phyloP scores from a whole-genome alignment of 2,113 vertebrate genomes.

The Anolis carolinensis region DNA sequence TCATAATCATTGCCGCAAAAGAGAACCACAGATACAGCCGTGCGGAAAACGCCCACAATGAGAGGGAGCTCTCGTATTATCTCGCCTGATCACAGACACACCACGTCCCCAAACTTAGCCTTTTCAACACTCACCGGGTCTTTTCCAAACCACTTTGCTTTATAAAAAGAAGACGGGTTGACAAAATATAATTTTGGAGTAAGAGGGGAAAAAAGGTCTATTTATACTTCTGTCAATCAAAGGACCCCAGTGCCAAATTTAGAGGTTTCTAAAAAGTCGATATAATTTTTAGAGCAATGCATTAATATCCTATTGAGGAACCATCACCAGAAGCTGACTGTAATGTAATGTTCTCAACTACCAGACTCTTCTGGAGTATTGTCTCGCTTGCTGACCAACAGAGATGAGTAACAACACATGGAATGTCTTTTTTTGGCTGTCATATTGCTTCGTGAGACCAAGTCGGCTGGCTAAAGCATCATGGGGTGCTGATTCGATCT shows the following conservation, averaged over 20 bases:
- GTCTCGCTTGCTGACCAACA: too few relatives aligned
- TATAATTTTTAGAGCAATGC: too few relatives aligned
- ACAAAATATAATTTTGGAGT: conserved; percentile 5
- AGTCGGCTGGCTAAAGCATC: too few relatives aligned
- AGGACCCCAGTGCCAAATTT: rapidly evolving
- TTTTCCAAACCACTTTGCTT: conserved; percentile 1
- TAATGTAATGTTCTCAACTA: too few relatives aligned
- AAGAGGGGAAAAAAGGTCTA: background rate
- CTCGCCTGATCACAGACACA: background rate
- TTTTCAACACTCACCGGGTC: conserved; percentile 8
- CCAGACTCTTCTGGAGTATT: too few relatives aligned
- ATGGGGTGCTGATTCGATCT: too few relatives aligned
- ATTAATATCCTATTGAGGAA: too few relatives aligned
- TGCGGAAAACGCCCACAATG: background rate
- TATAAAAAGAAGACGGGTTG: conserved; percentile 23
- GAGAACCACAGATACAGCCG: conserved; percentile 20
- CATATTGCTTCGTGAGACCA: too few relatives aligned
- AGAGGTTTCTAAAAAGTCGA: too few relatives aligned
- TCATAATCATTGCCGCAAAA: conserved; percentile 50
- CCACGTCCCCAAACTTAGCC: background rate
- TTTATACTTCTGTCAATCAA: background rate
- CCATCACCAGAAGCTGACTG: too few relatives aligned
- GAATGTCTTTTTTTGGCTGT: too few relatives aligned
- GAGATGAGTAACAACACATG: too few relatives aligned
- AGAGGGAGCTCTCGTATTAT: conserved; percentile 39